Percentiles rank a stretch among this genome's conserved stretches.
Conservation (phyloP, 2,888 invertebrate genomes). For the Trissolcus brochymenae region DNA sequence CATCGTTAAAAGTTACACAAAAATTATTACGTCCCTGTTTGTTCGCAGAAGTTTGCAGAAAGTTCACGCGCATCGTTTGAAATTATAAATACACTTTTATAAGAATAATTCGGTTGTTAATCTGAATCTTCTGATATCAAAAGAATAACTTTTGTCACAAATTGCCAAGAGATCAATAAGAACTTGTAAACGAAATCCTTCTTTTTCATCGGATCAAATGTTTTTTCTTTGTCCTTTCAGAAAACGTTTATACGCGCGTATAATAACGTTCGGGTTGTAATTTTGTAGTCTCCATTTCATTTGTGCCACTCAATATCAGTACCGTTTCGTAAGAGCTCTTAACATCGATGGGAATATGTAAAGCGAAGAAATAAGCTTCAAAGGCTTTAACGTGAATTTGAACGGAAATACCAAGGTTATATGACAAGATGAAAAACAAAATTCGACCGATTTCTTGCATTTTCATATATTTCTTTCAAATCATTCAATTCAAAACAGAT, state of each 20-base stretch:
- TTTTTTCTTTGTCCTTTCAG: slow-evolving; percentile 12
- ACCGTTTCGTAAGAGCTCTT: not conserved
- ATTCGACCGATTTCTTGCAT: too few relatives aligned
- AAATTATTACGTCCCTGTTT: not conserved
- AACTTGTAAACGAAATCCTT: not conserved
- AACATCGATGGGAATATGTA: not conserved
- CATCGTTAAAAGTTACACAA: not conserved
- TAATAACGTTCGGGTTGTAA: not conserved
- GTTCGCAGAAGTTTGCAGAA: not conserved
- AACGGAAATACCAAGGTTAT: too few relatives aligned
- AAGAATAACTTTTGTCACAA: not conserved
- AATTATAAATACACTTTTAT: slow-evolving; percentile 15
- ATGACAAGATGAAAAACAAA: too few relatives aligned
- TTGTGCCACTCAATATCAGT: not conserved
- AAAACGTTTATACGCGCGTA: slow-evolving; percentile 11
- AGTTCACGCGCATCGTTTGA: not conserved
- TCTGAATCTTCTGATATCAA: not conserved
- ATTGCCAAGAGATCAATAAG: slow-evolving; percentile 9
- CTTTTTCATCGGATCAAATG: slow-evolving; percentile 6
- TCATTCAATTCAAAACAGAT: not conserved
- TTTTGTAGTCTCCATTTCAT: not conserved
- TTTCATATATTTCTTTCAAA: not conserved
- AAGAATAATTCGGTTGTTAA: not conserved
- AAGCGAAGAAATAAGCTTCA: not conserved
- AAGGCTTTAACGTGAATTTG: not conserved